These are phyloP conservation scores for Scaptodrosophila lebanonensis DNA, from an alignment of 1,140 invertebrate genomes.

Conservation along the genomic window DNA sequence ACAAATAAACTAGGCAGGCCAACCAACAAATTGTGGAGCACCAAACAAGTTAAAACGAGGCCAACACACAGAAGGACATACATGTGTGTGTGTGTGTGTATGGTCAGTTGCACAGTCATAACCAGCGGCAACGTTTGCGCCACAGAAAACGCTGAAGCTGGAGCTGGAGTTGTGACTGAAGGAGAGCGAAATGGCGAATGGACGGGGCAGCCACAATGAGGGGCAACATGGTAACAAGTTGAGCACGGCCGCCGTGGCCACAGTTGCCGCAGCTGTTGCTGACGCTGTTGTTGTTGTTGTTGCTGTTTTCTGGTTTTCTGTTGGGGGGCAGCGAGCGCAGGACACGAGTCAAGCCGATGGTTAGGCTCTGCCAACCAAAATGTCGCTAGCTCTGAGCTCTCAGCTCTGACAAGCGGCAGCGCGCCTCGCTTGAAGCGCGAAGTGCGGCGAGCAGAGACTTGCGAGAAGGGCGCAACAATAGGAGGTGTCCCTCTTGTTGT, in stretches of 20 bases:
- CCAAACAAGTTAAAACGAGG: conserved; percentile 65
- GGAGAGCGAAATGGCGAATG: background rate
- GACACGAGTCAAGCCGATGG: conserved; percentile 2
- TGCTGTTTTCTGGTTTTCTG: background rate
- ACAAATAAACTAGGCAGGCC: conserved; percentile 55
- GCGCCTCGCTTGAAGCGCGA: conserved; percentile 40
- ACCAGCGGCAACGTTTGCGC: too few species aligned
- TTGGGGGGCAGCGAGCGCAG: background rate
- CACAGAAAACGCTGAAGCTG: background rate
- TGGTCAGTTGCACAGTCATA: too few species aligned
- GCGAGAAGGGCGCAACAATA: too few species aligned
- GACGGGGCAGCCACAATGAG: conserved; percentile 33
- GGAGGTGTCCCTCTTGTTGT: too few species aligned
- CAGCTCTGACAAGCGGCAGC: conserved; percentile 16
- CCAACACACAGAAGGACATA: conserved; percentile 38
- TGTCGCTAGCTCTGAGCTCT: too few species aligned
- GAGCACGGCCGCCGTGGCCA: conserved; percentile 1
- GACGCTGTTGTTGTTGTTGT: background rate
- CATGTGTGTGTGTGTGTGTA: too few species aligned
- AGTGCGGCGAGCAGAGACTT: background rate
- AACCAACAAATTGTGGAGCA: conserved; percentile 62
- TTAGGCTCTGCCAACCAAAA: conserved; percentile 54
- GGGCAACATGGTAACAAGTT: conserved; percentile 17
- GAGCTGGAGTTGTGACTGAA: background rate
- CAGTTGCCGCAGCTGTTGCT: background rate